Percentiles rank a stretch among this genome's conserved stretches.
Conservation (phyloP, 2,113 vertebrate species). For the Ptilorrhoa leucosticta region DNA sequence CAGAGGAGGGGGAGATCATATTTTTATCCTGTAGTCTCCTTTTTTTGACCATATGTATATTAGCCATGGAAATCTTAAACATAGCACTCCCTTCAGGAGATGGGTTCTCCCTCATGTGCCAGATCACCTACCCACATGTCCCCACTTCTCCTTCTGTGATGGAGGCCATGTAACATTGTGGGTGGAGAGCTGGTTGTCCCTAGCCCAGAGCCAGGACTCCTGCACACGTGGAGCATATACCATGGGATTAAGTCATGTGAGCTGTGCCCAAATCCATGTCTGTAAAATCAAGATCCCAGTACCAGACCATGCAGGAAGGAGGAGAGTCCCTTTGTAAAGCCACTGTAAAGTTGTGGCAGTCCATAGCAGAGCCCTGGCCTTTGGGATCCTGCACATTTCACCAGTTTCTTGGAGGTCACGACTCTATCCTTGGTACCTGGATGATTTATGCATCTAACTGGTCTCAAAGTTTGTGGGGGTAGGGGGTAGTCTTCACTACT, state of each 20-base stretch:
- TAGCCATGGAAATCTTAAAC: background rate
- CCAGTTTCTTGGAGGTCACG: background rate
- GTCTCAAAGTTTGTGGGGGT: background rate
- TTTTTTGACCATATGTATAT: background rate
- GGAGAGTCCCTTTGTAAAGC: background rate
- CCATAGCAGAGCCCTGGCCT: background rate
- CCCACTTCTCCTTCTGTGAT: background rate
- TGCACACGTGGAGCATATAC: accelerated
- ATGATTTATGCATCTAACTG: conserved; percentile 27
- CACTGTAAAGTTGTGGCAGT: background rate
- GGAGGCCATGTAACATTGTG: accelerated
- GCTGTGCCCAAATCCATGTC: background rate
- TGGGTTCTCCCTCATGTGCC: background rate
- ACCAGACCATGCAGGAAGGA: background rate
- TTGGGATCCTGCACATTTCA: background rate
- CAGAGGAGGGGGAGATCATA: background rate
- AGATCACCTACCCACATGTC: background rate
- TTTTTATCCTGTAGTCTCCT: background rate
- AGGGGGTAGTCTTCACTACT: background rate
- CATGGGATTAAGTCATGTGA: background rate
- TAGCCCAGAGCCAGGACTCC: background rate
- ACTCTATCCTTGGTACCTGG: background rate
- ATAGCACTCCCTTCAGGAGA: background rate
- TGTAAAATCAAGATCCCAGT: background rate
- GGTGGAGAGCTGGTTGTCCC: accelerated